phyloP scores from a whole-genome alignment of 2,888 invertebrate species.

The Anoplius nigerrimus region DNA sequence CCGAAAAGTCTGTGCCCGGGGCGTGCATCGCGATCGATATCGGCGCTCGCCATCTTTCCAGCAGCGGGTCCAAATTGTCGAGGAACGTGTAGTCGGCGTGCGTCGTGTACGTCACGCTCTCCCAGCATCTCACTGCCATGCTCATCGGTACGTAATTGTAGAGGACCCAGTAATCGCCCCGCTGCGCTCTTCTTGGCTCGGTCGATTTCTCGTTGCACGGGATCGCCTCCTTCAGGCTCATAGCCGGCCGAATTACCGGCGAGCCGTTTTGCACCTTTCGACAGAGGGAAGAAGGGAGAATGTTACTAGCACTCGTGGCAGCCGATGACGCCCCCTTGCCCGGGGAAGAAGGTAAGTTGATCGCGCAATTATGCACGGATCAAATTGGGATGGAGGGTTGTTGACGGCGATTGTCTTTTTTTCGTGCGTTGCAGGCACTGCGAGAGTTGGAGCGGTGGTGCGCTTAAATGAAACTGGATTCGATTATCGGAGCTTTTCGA shows the following conservation, averaged over 20 bases:
- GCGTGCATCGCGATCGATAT: slow-evolving; percentile 91
- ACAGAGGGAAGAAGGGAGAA: background rate
- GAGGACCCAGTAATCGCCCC: slow-evolving; percentile 91
- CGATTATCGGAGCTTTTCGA: too few species aligned
- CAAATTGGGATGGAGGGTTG: too few species aligned
- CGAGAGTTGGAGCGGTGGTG: too few species aligned
- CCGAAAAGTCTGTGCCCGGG: slow-evolving; percentile 88
- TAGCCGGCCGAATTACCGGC: slow-evolving; percentile 44
- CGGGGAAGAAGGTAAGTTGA: background rate
- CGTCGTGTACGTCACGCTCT: slow-evolving; percentile 92
- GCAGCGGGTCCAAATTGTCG: slow-evolving; percentile 89
- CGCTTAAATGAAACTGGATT: too few species aligned
- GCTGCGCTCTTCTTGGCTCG: slow-evolving; percentile 80
- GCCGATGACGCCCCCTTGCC: too few species aligned
- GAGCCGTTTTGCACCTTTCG: slow-evolving; percentile 36
- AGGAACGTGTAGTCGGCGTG: slow-evolving; percentile 94
- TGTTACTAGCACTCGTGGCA: too few species aligned
- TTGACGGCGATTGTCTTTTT: too few species aligned
- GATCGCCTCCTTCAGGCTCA: slow-evolving; percentile 76
- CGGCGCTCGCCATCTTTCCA: slow-evolving; percentile 92
- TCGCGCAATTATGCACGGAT: too few species aligned
- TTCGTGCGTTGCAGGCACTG: too few species aligned
- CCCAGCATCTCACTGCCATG: slow-evolving; percentile 82
- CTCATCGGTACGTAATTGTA: slow-evolving; percentile 90
- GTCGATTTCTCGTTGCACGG: slow-evolving; percentile 82